phyloP scores from a whole-genome alignment of 1,140 invertebrate species.

The Apis mellifera region Amel_HAv3.1 CM009931.2:17683001-17683500 shows the following conservation, averaged over 20 bases:
- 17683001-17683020: too few relatives aligned
- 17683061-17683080: too few relatives aligned
- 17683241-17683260: background rate
- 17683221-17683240: background rate
- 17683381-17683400: slow-evolving; percentile 73
- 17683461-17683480: background rate
- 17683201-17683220: slow-evolving; percentile 68
- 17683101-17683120: background rate
- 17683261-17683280: slow-evolving; percentile 57
- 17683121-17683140: background rate
- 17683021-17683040: too few relatives aligned
- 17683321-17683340: slow-evolving; percentile 74
- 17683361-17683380: slow-evolving; percentile 78
- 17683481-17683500: background rate
- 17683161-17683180: slow-evolving; percentile 74
- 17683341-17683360: slow-evolving; percentile 80
- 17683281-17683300: slow-evolving; percentile 68
- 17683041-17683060: too few relatives aligned
- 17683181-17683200: slow-evolving; percentile 66
- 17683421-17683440: slow-evolving; percentile 85
- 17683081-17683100: too few relatives aligned
- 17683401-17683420: slow-evolving; percentile 85
- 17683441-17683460: slow-evolving; percentile 86
- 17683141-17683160: slow-evolving; percentile 68
- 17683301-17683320: slow-evolving; percentile 66